Percentiles rank a stretch among this genome's conserved stretches.
These are phyloP conservation scores for Macrochelys suwanniensis DNA, from an alignment of 2,797 vertebrate genomes.

Conservation along the genomic window DNA sequence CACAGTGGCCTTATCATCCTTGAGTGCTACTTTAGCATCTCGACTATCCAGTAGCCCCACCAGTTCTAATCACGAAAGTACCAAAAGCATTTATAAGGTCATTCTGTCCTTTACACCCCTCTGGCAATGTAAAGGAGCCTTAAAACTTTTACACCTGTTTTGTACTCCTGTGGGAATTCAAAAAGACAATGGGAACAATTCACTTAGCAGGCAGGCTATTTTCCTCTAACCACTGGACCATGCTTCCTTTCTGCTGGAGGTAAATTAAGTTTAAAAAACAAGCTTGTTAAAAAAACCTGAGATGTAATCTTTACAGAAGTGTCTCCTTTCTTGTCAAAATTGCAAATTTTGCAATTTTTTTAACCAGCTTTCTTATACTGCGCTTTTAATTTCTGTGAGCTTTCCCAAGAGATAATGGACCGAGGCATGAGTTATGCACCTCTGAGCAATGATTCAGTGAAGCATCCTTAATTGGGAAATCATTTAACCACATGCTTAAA, in stretches of 20 bases:
- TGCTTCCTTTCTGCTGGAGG: background rate
- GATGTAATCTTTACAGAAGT: background rate
- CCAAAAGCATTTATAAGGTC: too few relatives aligned
- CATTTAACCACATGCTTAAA: background rate
- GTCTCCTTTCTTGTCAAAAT: background rate
- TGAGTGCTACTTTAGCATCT: too few relatives aligned
- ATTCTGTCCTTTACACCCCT: too few relatives aligned
- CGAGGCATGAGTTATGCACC: fast-evolving
- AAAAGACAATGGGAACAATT: too few relatives aligned
- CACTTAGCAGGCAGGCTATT: too few relatives aligned
- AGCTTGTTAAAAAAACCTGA: background rate
- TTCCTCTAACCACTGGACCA: background rate
- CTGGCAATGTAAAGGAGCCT: too few relatives aligned
- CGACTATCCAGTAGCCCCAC: too few relatives aligned
- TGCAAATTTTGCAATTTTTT: background rate
- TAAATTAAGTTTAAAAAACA: background rate
- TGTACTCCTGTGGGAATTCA: too few relatives aligned
- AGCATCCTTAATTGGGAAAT: background rate
- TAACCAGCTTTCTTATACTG: background rate
- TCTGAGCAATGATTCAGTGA: background rate
- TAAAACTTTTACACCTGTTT: too few relatives aligned
- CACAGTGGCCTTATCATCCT: too few relatives aligned
- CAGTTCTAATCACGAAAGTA: too few relatives aligned
- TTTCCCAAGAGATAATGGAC: background rate
- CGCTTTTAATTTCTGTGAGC: background rate